phyloP scores from a whole-genome alignment of 2,797 vertebrate genomes.

The Anguilla megastoma region DNA sequence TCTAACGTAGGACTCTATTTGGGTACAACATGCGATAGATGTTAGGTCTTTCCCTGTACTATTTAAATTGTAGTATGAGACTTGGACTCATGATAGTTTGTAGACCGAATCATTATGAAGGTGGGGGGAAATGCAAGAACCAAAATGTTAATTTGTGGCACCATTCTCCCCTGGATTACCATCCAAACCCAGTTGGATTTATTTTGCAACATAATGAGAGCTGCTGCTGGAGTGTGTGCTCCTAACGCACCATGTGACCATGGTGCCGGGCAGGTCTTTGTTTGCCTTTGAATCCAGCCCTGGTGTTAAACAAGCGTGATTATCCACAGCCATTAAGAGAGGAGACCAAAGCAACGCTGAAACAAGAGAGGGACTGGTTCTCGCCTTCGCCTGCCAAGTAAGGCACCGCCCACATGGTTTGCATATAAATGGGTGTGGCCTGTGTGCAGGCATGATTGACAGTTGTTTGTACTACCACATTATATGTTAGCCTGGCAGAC shows the following conservation, averaged over 20 bases:
- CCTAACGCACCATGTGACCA: not conserved
- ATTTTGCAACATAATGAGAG: not conserved
- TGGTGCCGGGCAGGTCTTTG: not conserved
- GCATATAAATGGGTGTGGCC: slow-evolving; percentile 17
- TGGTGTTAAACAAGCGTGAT: slow-evolving; percentile 17
- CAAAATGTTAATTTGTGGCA: not conserved
- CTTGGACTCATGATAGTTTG: not conserved
- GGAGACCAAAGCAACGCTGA: not conserved
- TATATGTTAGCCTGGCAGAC: not conserved
- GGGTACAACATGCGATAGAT: not conserved
- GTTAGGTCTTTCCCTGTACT: not conserved
- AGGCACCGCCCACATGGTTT: not conserved
- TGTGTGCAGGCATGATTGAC: not conserved
- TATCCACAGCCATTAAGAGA: not conserved
- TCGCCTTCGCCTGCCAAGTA: not conserved
- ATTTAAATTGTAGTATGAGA: not conserved
- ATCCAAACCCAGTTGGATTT: not conserved
- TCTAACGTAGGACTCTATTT: not conserved
- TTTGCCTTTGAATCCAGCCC: slow-evolving; percentile 11
- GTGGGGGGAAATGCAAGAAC: not conserved
- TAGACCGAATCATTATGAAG: not conserved
- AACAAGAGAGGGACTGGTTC: not conserved
- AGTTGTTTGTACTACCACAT: not conserved
- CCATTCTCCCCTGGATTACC: not conserved
- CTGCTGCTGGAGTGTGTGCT: slow-evolving; percentile 7